phyloP scores from a whole-genome alignment of 2,888 invertebrate genomes.

The Sympetrum striolatum region DNA sequence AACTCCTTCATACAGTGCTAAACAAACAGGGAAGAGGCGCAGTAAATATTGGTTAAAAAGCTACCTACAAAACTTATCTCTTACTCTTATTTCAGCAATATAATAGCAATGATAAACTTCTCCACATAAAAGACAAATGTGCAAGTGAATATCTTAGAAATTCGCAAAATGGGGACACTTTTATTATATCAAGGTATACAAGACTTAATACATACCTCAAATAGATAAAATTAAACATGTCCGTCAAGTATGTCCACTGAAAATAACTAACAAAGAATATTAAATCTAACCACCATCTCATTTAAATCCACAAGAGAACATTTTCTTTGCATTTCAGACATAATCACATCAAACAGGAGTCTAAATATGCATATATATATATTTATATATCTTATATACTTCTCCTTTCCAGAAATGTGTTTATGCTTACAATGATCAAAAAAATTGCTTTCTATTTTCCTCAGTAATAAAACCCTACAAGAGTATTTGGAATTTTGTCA shows the following conservation, averaged over 20 bases:
- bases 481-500: constrained; percentile 42
- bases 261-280: constrained; percentile 42
- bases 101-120: constrained; percentile 34
- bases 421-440: constrained; percentile 32
- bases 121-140: constrained; percentile 43
- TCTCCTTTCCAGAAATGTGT: constrained; percentile 41
- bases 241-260: constrained; percentile 38
- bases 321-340: constrained; percentile 32
- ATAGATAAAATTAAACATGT: constrained; percentile 40
- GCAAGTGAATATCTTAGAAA: constrained; percentile 38
- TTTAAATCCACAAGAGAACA: constrained; percentile 26
- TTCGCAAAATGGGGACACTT: constrained; percentile 42
- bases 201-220: constrained; percentile 44
- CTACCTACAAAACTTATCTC: constrained; percentile 42
- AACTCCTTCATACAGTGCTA: constrained; percentile 31
- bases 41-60: constrained; percentile 38
- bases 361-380: constrained; percentile 43
- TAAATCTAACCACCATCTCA: constrained; percentile 38
- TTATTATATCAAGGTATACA: constrained; percentile 37
- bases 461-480: constrained; percentile 43
- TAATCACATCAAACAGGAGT: constrained; percentile 44
- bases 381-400: constrained; percentile 38
- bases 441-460: constrained; percentile 35
- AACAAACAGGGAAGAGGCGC: constrained; percentile 38
- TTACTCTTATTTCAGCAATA: constrained; percentile 41